Percentiles rank a stretch among this genome's conserved stretches.
Evolutionary conservation across 2,113 vertebrate genomes (phyloP).

Genomic region (Sinocyclocheilus rhinocerous): DNA sequence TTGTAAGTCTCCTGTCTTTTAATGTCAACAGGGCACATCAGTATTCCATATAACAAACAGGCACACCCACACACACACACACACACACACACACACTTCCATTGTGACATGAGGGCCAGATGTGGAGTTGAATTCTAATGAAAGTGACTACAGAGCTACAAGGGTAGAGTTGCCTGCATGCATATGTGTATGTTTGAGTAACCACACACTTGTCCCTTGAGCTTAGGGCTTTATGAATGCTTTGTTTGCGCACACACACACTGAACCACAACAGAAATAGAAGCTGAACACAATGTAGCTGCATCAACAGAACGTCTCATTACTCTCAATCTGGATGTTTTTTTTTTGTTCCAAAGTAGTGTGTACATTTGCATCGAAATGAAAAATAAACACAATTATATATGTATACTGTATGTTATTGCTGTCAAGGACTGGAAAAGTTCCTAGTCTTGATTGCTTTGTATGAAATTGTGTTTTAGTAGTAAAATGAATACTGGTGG

Average conservation of each 20-base stretch:
- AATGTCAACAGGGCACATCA: slow-evolving; percentile 2
- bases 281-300: slow-evolving; percentile 30
- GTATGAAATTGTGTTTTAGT: neutral
- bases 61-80: neutral
- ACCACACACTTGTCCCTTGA: slow-evolving; percentile 35
- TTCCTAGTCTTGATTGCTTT: neutral
- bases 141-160: slow-evolving; percentile 23
- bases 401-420: neutral
- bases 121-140: slow-evolving; percentile 29
- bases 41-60: slow-evolving; percentile 18
- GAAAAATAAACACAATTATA: slow-evolving; percentile 12
- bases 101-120: slow-evolving; percentile 11
- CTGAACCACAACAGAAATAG: neutral
- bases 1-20: neutral
- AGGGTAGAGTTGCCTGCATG: slow-evolving; percentile 33
- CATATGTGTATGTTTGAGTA: slow-evolving; percentile 31
- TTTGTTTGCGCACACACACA: slow-evolving; percentile 46
- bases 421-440: neutral
- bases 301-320: slow-evolving; percentile 40
- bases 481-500: neutral
- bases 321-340: neutral
- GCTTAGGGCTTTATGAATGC: slow-evolving; percentile 34
- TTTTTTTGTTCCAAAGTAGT: neutral
- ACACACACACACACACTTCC: neutral
- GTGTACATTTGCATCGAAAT: neutral